Base-by-base conservation (phyloP, 2,113 vertebrate genomes). In the Xenopus laevis region DNA sequence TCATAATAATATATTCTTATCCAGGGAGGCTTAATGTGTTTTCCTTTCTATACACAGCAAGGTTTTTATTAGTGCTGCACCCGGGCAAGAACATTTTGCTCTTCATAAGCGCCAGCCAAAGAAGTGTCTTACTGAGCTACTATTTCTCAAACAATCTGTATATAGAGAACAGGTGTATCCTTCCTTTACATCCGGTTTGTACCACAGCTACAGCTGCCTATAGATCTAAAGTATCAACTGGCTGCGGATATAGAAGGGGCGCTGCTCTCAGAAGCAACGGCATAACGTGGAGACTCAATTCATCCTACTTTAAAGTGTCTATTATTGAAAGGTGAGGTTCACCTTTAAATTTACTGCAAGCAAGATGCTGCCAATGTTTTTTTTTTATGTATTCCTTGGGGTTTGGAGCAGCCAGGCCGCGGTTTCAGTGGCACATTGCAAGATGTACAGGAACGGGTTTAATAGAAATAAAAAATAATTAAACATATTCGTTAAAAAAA, bases 181-280 rank as follows among this genome's bases (percentile, higher is more conserved):
- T 85, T 83, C 50, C 81, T 83, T 86, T 52, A 6, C 83, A 86
- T 87, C 86, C 86, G 85, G 86, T 86, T 85, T 84, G 80, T 79
- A 80, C 79, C 71, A 53, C 70, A 72, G 80, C 67, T 12, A 10
- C 66, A 44, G 13, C 79, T 45, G 72, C 78, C 80, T 65, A 74
- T 65, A 71, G 77, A 79, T 77, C 63, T 77, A 8, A 75, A 72
- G 46, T 80, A 66, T 79, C 45, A 53, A 79, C 72, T 79, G 81
- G 58, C 53, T 45, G 40, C 74, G 58, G n/a, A 52, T 20, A 70
- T 33, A 74, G 66, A 16, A 66, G 78, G 69, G 69, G 9, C 40
- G 46, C 9, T n/a, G 30, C 30, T 64, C 4, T 40, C 12, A 40
- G 33, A 40, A 40, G 33, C 33, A 40, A 40, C 33, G 6, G 6